Evolutionary conservation across 2,888 invertebrate species (phyloP), one percentile per base, ranked within the genome.

Genomic region (Lydus trimaculatus): DNA sequence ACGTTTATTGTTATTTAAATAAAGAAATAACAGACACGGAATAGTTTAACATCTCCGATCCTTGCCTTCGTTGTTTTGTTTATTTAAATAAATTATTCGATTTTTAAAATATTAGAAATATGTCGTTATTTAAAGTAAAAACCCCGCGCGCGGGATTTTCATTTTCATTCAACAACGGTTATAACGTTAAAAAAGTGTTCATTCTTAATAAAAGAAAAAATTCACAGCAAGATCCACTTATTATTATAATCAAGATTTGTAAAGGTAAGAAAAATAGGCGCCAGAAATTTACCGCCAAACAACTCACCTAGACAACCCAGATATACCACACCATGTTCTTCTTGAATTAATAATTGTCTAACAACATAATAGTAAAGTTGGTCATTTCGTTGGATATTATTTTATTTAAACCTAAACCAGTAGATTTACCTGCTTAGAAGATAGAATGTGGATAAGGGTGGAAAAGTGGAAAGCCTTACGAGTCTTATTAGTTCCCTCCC

Each of bases 401-500:
- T n/a, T 64, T 33, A 61, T 63, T 59, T 64, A 61, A 65, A 61
- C 65, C 70, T 64, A 61, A 65, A 61, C 65, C 70, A 48, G 48
- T 33, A 62, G 58, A 1, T 52, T 25, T 66, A 66, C 66, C 66
- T 69, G 64, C 64, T 58, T 20, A 65, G 2, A 3, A 65, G n/a
- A 59, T 58, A 13, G 11, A 43, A 36, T n/a, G n/a, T n/a, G n/a
- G n/a, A n/a, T n/a, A n/a, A n/a, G n/a, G n/a, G n/a, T n/a, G n/a
- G n/a, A n/a, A 63, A 62, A 64, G 66, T 66, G 66, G 69, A 66
- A 69, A 33, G 23, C 66, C 66, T 64, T 69, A 31, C 48, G n/a
- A n/a, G n/a, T n/a, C n/a, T n/a, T n/a, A n/a, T 61, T 64, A 33
- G 13, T 61, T 25, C 58, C 31, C 20, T 64, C 23, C 17, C 1